A percentile compares a stretch with the other conserved stretches of the same genome.
Evolutionary conservation across 2,113 vertebrate species (phyloP).

Genomic region (Apteryx mantelli): DNA sequence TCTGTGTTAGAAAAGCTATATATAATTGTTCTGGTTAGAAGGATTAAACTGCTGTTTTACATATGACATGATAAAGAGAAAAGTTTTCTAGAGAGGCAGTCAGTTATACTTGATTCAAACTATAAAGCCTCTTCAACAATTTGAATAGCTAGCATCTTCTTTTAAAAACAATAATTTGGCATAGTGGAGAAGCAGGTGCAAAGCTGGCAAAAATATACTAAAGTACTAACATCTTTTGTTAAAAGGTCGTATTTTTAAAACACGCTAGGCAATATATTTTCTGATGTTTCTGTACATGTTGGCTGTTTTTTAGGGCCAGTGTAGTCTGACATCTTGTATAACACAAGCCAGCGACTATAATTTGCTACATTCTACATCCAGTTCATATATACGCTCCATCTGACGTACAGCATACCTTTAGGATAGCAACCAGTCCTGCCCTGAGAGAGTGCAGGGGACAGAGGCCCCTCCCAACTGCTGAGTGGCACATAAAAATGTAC

Average conservation of each 20-base stretch:
- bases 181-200: not conserved
- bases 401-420: not conserved
- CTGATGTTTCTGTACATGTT: not conserved
- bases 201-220: too few relatives aligned
- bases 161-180: not conserved
- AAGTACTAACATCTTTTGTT: too few relatives aligned
- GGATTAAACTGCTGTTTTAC: not conserved
- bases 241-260: too few relatives aligned
- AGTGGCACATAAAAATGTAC: not conserved
- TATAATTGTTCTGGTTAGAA: accelerated
- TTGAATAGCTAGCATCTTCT: accelerated
- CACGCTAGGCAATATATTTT: not conserved
- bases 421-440: not conserved
- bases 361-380: not conserved
- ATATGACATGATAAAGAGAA: accelerated
- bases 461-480: not conserved
- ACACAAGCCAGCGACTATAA: not conserved
- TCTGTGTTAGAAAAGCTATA: not conserved
- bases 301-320: not conserved
- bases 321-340: not conserved
- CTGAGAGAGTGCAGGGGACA: not conserved
- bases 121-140: not conserved
- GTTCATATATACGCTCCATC: not conserved
- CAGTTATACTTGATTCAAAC: accelerated
- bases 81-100: not conserved